Evolutionary conservation across 2,113 vertebrate genomes (phyloP), one percentile per base, ranked within the genome.

Genomic region (Donacobius atricapilla): DNA sequence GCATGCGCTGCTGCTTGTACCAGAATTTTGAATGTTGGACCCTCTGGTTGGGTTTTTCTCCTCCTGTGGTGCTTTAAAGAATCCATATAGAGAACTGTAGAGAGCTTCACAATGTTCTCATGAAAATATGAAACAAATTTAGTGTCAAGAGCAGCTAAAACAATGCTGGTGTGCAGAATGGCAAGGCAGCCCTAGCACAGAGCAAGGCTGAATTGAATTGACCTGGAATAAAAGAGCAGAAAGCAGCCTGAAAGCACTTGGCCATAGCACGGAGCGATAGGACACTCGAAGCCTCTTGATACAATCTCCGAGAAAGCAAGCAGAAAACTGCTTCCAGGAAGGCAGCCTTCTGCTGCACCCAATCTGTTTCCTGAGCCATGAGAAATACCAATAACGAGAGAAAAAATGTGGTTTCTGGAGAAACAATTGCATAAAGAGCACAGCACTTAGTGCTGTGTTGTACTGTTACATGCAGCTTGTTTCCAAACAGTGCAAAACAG

Each of bases 391-490:
- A 42, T 39, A 45, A 40, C 1, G 11, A 70, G 69, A 44, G 60
- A 65, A 81, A 68, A 39, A 2, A 3, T 8, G 22, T 27, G 33
- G 2, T 71, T 78, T 63, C 51, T 70, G 45, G 37, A 39, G 39
- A 73, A 73, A 33, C 9, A 40, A 21, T 33, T 17, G 37, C n/a
- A 58, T 40, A 58, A 63, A 71, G 5, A 23, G 14, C 33, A 12
- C 35, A 66, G 24, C 1, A 0, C 14, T 7, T 1, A 5, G 17
- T 27, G 50, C 9, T 57, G 35, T 27, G 22, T 51, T 73, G 50
- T 48, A 8, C 23, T 51, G 9, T 40, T 35, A 69, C 2, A 2
- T 4, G 13, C 31, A 50, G 8, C 10, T 68, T 81, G 15, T 82
- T 87, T 86, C 60, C 51, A 81, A 89, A 64, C 16, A 69, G 7